Conservation (phyloP, 2,888 invertebrate species). For the Lucinisca nassula region DNA sequence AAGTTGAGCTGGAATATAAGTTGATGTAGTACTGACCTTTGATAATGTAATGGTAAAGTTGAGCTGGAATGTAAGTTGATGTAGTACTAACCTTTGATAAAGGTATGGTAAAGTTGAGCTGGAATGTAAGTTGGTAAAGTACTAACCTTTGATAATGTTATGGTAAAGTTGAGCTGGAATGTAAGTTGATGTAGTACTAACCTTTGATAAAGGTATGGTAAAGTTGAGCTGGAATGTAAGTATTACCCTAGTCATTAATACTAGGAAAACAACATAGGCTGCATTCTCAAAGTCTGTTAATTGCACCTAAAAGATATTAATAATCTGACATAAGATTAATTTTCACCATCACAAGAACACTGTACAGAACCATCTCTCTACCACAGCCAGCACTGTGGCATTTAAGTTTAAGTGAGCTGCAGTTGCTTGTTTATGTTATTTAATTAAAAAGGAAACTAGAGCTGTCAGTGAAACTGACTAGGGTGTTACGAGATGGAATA, state of each 20-base stretch:
- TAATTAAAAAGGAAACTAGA: too few species aligned
- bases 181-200: conserved; percentile 82
- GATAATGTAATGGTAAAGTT: conserved; percentile 89
- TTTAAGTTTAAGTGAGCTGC: too few species aligned
- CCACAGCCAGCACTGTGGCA: too few species aligned
- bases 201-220: conserved; percentile 91
- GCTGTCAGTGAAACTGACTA: too few species aligned
- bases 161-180: conserved; percentile 39
- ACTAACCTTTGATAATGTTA: conserved; percentile 92
- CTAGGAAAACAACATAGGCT: conserved; percentile 99
- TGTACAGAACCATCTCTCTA: too few species aligned
- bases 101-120: conserved; percentile 34
- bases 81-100: conserved; percentile 92
- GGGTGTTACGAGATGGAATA: too few species aligned
- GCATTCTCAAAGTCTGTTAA: conserved; percentile 99
- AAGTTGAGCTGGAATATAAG: conserved; percentile 15
- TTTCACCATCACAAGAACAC: too few species aligned
- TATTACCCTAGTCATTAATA: conserved; percentile 98
- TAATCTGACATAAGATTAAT: too few species aligned
- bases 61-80: conserved; percentile 5
- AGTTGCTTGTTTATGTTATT: too few species aligned
- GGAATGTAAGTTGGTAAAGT: neutral
- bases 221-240: conserved; percentile 98
- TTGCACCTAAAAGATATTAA: conserved; percentile 91
- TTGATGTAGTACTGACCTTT: conserved; percentile 90